Base-by-base conservation (phyloP, 2,888 invertebrate genomes). In the Gibbula magus region DNA sequence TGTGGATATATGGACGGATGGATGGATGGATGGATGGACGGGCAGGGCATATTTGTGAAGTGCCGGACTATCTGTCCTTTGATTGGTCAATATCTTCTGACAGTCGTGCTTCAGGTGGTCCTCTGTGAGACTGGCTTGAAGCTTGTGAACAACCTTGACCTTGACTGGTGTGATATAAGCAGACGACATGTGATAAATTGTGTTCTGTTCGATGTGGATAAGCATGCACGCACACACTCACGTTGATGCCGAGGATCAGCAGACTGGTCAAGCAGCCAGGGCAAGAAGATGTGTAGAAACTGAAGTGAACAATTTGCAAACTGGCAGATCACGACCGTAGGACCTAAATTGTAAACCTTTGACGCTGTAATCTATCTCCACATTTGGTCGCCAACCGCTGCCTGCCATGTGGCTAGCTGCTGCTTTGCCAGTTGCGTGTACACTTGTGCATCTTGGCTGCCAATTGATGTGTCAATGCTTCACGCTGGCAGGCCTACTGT, bases 401-500 rank as follows among this genome's bases (percentile, higher is more conserved):
- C 20, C 29, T 70, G 39, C 20, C 70, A 35, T 32, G 35, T 70
- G 70, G 35, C 70, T n/a, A 70, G 70, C 70, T 18, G n/a, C 25
- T 25, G 70, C 70, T 70, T 70, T 35, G 70, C 70, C 70, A 70
- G 70, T 70, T 35, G 32, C 35, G 32, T 35, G 61, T 70, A 70
- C 20, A 35, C 35, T 32, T 45, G 45, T 45, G 45, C 70, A 35
- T 70, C 70, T 70, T 39, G 70, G 70, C n/a, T n/a, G n/a, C 20
- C 35, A 35, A 35, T 39, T 20, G 70, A 35, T 70, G 39, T 35
- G 70, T 70, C 70, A 70, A n/a, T 35, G 70, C 70, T 70, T 70
- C 32, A 70, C 35, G 70, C 35, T 20, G 20, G 70, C 35, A 16
- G 20, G 70, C 70, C 32, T 70, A 35, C 70, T 70, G 70, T 39